Conservation (phyloP, 2,888 invertebrate species). For the Cephus sareptanus region DNA sequence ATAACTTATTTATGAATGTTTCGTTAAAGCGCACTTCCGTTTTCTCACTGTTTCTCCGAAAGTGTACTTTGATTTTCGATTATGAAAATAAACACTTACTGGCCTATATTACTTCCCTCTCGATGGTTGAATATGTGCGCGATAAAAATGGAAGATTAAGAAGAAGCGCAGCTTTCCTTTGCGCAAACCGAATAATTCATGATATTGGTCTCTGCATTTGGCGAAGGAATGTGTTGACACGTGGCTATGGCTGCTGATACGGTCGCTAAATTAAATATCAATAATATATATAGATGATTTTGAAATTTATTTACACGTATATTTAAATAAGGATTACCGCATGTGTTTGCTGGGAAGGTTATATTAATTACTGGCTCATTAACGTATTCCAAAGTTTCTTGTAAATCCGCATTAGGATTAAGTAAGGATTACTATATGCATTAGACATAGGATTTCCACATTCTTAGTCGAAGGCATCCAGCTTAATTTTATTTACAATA, state of each 20-base stretch:
- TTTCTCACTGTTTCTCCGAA: background rate
- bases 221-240: background rate
- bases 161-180: background rate
- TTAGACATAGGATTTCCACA: background rate
- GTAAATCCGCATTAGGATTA: background rate
- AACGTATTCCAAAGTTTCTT: background rate
- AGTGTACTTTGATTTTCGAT: background rate
- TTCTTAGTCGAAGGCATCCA: background rate
- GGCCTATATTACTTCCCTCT: background rate
- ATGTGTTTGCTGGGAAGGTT: background rate
- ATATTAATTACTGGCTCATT: background rate
- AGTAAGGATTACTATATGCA: background rate
- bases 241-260: background rate
- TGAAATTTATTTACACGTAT: background rate
- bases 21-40: background rate
- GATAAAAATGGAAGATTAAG: background rate
- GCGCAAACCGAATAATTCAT: background rate
- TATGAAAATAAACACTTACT: background rate
- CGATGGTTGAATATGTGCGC: background rate
- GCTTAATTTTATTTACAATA: background rate
- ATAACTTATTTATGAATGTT: background rate
- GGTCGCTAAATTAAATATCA: background rate
- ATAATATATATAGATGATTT: background rate
- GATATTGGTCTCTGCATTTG: background rate
- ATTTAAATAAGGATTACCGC: background rate